Conservation (phyloP, 2,797 vertebrate species). For the Tenualosa ilisha region DNA sequence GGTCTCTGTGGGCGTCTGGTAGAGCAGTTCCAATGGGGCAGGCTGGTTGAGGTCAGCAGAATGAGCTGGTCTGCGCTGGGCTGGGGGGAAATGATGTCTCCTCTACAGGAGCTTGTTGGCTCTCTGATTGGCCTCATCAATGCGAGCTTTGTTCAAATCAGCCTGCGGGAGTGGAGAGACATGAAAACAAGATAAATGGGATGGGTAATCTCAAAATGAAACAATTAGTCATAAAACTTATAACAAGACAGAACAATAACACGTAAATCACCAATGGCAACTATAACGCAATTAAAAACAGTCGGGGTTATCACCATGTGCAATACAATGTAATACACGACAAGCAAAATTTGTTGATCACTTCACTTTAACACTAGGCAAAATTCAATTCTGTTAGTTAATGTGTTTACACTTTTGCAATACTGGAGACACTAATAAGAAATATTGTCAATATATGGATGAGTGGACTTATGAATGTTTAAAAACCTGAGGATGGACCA, state of each 20-base stretch:
- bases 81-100: conserved; percentile 26
- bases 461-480: neutral
- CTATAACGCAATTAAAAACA: neutral
- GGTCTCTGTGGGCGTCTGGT: neutral
- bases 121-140: conserved; percentile 87
- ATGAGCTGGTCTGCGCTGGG: conserved; percentile 9
- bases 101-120: conserved; percentile 93
- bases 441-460: neutral
- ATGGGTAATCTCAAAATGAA: neutral
- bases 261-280: neutral
- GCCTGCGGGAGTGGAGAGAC: conserved; percentile 71
- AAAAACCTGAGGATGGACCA: neutral
- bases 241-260: neutral
- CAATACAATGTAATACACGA: neutral
- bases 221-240: neutral
- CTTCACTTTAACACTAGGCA: neutral
- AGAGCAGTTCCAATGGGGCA: neutral
- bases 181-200: no score
- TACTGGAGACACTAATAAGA: no score
- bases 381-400: no score
- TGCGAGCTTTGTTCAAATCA: conserved; percentile 87
- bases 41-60: neutral
- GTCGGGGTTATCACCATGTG: neutral
- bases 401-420: no score
- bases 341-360: neutral